phyloP scores from a whole-genome alignment of 2,797 vertebrate species.

The Caiman crocodilus region DNA sequence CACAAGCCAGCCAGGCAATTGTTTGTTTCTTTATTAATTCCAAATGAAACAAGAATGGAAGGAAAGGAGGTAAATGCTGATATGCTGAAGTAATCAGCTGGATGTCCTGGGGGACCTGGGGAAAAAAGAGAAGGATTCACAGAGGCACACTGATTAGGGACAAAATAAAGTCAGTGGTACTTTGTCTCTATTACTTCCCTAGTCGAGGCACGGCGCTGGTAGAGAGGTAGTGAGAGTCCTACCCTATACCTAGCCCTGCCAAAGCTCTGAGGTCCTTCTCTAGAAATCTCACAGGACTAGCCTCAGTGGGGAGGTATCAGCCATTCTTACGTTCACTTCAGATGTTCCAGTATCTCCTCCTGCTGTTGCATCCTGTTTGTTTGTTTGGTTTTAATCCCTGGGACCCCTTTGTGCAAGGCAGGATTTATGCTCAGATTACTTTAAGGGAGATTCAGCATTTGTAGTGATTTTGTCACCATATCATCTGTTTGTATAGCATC shows the following conservation, averaged over 20 bases:
- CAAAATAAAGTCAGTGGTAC: neutral
- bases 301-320: neutral
- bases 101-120: neutral
- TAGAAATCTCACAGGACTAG: neutral
- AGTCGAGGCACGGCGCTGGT: neutral
- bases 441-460: neutral
- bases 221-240: neutral
- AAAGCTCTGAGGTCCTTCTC: neutral
- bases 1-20: neutral
- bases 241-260: accelerated
- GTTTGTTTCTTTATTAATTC: neutral
- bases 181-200: neutral
- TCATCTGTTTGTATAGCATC: neutral
- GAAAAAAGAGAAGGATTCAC: neutral
- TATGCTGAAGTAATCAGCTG: neutral
- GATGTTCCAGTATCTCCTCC: neutral
- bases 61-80: neutral
- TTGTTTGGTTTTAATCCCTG: neutral
- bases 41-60: neutral
- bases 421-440: neutral
- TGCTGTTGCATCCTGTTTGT: neutral
- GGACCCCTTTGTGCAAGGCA: neutral
- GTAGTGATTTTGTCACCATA: neutral
- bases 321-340: neutral
- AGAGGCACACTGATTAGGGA: neutral